Evolutionary conservation across 2,888 invertebrate genomes (phyloP), one percentile per base, ranked within the genome.

Genomic region (Troides aeacus): DNA sequence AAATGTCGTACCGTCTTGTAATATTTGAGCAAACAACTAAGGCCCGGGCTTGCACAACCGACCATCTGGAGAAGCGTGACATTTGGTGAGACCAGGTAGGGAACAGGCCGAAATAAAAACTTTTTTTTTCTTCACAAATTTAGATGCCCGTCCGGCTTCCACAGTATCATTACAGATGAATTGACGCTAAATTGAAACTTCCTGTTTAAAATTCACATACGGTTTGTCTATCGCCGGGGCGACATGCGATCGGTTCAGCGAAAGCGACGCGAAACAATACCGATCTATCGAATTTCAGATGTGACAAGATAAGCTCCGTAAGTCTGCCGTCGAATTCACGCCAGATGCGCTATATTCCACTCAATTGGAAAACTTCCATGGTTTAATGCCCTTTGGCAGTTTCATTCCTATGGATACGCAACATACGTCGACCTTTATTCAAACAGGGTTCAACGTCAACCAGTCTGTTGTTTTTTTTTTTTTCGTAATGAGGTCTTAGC

Each of bases 1-100:
- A 91, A 91, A 91, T 91, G 88, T 90, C 86, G 88, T 87, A 86
- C 90, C 90, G 87, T 88, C 91, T 90, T 87, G 92, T 92, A 91
- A 92, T 91, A 88, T 90, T 91, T 90, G 82, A 86, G 84, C 85
- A 90, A 89, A 92, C 90, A 91, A 86, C 85, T 82, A 80, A 77
- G 81, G 46, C 46, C 75, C 82, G 61, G 56, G 87, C 90, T 90
- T 88, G 88, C 89, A 89, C 88, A 89, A 90, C 87, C 75, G 84
- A 81, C 90, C 92, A 92, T 92, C 92, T 92, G 92, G 86, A 84
- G 60, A 82, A 87, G 88, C 89, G 88, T 88, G 89, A 86, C 90
- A 87, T 88, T 90, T 86, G 88, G 85, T 85, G 84, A 79, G 79
- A 81, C 74, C 86, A 85, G 86, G 86, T 85, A 85, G 79, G 53